These are phyloP conservation scores for Sesamia inferens DNA, from an alignment of 2,888 invertebrate genomes.

Conservation along the genomic window DNA sequence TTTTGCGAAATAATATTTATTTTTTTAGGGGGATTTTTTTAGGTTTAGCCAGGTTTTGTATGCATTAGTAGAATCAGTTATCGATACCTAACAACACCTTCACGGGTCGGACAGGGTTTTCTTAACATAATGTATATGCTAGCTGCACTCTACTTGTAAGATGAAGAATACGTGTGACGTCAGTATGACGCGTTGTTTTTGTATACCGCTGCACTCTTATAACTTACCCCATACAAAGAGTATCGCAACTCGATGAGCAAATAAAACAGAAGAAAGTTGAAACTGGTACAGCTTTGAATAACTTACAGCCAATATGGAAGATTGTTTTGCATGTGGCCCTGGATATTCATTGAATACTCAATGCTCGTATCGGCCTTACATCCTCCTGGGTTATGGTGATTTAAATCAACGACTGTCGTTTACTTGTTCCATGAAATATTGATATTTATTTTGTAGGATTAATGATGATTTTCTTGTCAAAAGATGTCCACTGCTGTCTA, in stretches of 20 bases:
- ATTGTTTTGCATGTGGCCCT: conserved; percentile 71
- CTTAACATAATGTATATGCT: too few species aligned
- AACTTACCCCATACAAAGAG: conserved; percentile 57
- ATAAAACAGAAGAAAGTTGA: conserved; percentile 85
- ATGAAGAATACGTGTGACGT: too few species aligned
- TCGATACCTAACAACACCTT: too few species aligned
- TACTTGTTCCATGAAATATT: neutral
- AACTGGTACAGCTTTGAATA: conserved; percentile 84
- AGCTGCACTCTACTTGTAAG: too few species aligned
- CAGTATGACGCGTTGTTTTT: too few species aligned
- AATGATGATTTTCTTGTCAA: neutral
- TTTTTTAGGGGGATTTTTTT: too few species aligned
- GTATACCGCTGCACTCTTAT: conserved; percentile 6
- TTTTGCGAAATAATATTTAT: too few species aligned
- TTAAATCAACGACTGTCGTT: conserved; percentile 36
- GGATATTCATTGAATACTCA: conserved; percentile 46
- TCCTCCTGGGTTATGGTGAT: conserved; percentile 33
- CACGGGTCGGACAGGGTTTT: too few species aligned
- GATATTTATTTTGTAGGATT: neutral
- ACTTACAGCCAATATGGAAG: conserved; percentile 85
- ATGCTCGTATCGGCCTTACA: conserved; percentile 35
- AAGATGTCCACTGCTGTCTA: neutral
- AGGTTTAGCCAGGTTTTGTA: too few species aligned
- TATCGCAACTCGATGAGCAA: conserved; percentile 86
- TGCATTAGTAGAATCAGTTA: too few species aligned